Evolutionary conservation across 1,140 invertebrate species (phyloP), one percentile per base, ranked within the genome.

Genomic region (Drosophila virilis): DNA sequence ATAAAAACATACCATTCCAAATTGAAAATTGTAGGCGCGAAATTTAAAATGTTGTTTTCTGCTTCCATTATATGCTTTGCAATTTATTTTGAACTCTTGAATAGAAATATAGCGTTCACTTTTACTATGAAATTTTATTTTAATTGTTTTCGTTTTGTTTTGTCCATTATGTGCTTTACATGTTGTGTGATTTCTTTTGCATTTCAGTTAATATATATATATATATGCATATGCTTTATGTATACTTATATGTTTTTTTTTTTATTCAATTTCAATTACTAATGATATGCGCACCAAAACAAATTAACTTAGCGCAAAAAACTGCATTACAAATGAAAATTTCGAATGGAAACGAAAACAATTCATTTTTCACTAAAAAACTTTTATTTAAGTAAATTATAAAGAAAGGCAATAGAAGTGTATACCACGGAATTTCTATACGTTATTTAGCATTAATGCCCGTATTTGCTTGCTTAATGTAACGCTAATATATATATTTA

Each of bases 81-180:
- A 8, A 32, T 32, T 32, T 7, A 3, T n/a, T 33, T 13, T 10
- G 8, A 38, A 50, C n/a, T 15, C 38, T 15, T 15, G 0, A 62
- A 13, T 64, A 0, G 48, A 66, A 28, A 6, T 15, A 12, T 15
- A 8, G 0, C 2, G 32, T 13, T 13, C 22, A 46, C 35, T 54
- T 73, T 85, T 85, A 85, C 75, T 85, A 85, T 85, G 82, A 85
- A 85, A 85, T 71, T 78, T 55, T 81, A 86, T 77, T 82, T 86
- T 78, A 86, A 81, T 85, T 81, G 52, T 78, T 86, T 69, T 57
- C 51, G 55, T 65, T 77, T 51, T 59, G 57, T 51, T 55, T 78
- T 80, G 66, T 76, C 82, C 82, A 78, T 86, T 86, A 85, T 82
- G 82, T 85, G 82, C 82, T 85, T 86, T 85, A 85, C 82, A 85